A percentile compares a stretch with the other conserved stretches of the same genome.
These are phyloP conservation scores for Peromyscus polionotus DNA, from an alignment of 2,113 vertebrate genomes.

Conservation along the genomic window DNA sequence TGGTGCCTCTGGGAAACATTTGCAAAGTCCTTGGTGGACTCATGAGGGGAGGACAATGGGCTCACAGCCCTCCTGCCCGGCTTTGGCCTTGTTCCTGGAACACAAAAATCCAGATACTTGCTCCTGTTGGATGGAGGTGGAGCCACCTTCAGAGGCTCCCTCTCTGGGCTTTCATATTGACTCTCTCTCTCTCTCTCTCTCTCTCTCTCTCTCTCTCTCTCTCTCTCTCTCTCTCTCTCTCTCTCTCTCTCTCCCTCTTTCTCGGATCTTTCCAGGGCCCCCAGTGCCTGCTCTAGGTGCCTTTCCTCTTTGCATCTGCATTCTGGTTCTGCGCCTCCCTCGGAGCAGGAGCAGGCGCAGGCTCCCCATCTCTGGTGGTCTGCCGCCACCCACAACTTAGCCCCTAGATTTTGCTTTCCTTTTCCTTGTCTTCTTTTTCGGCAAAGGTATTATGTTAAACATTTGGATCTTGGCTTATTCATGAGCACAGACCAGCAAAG, in stretches of 20 bases:
- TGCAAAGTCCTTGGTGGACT: background rate
- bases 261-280: background rate
- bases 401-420: background rate
- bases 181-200: background rate
- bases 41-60: background rate
- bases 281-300: background rate
- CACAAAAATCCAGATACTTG: background rate
- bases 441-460: background rate
- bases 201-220: background rate
- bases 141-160: background rate
- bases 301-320: background rate
- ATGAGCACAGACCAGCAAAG: background rate
- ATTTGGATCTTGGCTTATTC: background rate
- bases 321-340: background rate
- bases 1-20: slow-evolving; percentile 1
- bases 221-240: background rate
- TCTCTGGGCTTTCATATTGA: background rate
- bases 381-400: background rate
- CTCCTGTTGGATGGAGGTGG: background rate
- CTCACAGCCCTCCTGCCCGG: background rate
- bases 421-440: background rate
- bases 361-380: background rate
- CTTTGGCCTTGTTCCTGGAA: background rate
- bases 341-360: background rate
- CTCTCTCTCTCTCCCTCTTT: background rate